A percentile compares a stretch with the other conserved stretches of the same genome.
Evolutionary conservation across 2,113 vertebrate species (phyloP).

Genomic region (Pelobates fuscus): DNA sequence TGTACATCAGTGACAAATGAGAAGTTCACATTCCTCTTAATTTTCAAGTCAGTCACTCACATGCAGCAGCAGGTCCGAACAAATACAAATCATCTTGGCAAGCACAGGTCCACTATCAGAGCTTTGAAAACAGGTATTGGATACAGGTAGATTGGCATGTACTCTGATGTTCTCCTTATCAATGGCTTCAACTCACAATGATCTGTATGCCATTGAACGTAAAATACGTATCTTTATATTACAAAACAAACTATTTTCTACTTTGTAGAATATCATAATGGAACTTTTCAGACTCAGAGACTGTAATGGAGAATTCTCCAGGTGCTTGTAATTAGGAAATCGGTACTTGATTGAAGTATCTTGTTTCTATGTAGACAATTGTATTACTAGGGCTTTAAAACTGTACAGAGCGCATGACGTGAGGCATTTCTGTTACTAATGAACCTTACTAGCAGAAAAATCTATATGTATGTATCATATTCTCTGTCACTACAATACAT

Average conservation of each 20-base stretch:
- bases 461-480: too few species aligned
- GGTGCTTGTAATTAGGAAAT: neutral
- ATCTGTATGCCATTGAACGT: neutral
- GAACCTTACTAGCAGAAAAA: too few species aligned
- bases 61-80: constrained; percentile 14
- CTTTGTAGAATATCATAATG: neutral
- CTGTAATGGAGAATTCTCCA: neutral
- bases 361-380: neutral
- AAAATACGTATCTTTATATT: neutral
- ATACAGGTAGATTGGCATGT: neutral
- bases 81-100: constrained; percentile 30
- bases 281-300: neutral
- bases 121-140: constrained; percentile 31
- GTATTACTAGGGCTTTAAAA: neutral
- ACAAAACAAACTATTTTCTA: neutral
- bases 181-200: neutral
- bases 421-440: too few species aligned
- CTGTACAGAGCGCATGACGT: neutral
- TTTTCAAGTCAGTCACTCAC: neutral
- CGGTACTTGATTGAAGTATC: neutral
- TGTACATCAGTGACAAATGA: constrained; percentile 18
- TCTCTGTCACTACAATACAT: too few species aligned
- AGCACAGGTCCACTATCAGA: constrained; percentile 22
- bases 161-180: neutral
- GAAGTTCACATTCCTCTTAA: constrained; percentile 33